Evolutionary conservation across 2,888 invertebrate genomes (phyloP).

Genomic region (Dyspetes luteomarginatus): DNA sequence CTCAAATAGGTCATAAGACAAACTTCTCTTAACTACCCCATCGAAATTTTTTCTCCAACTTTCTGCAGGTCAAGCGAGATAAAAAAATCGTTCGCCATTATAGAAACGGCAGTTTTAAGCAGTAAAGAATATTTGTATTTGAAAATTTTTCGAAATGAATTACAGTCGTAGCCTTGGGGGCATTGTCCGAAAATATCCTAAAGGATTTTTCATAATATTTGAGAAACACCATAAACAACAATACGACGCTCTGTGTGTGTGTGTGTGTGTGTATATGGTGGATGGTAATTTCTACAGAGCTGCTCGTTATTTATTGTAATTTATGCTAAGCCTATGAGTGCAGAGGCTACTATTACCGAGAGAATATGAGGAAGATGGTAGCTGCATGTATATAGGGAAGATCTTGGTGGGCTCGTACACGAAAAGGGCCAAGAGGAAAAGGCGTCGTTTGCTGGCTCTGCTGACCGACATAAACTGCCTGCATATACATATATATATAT

Average conservation of each 20-base stretch:
- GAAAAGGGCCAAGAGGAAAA: conserved; percentile 62
- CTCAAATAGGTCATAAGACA: too few relatives aligned
- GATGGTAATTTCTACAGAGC: conserved; percentile 66
- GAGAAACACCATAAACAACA: conserved; percentile 21
- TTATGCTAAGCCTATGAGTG: conserved; percentile 72
- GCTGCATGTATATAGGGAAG: conserved; percentile 30
- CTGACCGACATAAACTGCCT: conserved; percentile 63
- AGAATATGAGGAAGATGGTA: conserved; percentile 59
- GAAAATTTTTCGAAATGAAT: neutral
- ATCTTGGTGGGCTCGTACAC: conserved; percentile 68
- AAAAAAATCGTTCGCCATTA: neutral
- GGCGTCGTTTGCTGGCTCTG: conserved; percentile 47
- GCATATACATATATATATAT: neutral
- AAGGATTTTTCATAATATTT: conserved; percentile 24
- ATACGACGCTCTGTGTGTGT: neutral
- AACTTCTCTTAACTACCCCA: too few relatives aligned
- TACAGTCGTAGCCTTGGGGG: neutral
- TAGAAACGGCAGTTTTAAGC: neutral
- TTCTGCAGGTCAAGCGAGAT: too few relatives aligned
- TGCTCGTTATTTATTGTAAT: conserved; percentile 76
- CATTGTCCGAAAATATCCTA: neutral
- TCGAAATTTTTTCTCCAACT: too few relatives aligned
- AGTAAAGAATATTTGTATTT: neutral
- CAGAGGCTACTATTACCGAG: conserved; percentile 53
- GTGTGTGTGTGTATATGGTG: neutral